Evolutionary conservation across 2,113 vertebrate genomes (phyloP).

Genomic region (Pomatostomus ruficeps): DNA sequence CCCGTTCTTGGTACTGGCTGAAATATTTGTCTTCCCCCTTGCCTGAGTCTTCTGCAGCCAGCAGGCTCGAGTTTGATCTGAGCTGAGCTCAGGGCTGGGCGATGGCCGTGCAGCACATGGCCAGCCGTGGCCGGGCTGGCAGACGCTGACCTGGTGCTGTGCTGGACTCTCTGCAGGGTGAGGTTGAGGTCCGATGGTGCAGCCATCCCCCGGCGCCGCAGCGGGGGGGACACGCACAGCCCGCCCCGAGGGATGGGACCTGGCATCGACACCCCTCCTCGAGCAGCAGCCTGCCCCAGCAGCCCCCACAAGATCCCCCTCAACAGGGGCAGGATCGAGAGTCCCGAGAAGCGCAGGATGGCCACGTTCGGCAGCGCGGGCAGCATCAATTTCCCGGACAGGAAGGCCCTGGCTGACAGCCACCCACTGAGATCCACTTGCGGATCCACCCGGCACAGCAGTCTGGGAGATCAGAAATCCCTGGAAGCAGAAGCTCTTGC

Average conservation of each 20-base stretch:
- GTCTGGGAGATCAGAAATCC: constrained; percentile 95
- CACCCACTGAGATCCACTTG: constrained; percentile 82
- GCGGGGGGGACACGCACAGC: constrained; percentile 88
- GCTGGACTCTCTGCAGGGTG: constrained; percentile 75
- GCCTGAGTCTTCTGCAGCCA: not conserved
- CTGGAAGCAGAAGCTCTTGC: constrained; percentile 94
- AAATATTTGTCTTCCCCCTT: not conserved
- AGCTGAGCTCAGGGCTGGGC: not conserved
- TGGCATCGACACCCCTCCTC: constrained; percentile 88
- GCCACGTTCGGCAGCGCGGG: constrained; percentile 93
- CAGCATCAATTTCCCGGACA: constrained; percentile 93
- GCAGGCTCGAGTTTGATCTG: not conserved
- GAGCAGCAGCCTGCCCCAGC: constrained; percentile 93
- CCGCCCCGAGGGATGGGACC: constrained; percentile 82
- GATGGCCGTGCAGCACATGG: not conserved
- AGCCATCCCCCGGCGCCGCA: constrained; percentile 87
- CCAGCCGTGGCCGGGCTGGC: not conserved
- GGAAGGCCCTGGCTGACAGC: constrained; percentile 86
- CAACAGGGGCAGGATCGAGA: constrained; percentile 85
- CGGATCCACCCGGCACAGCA: constrained; percentile 95
- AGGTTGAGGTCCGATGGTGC: constrained; percentile 91
- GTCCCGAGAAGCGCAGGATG: constrained; percentile 92
- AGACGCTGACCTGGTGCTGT: not conserved
- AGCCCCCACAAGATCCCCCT: constrained; percentile 92
- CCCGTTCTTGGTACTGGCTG: not conserved